These are phyloP conservation scores for Stegodyphus mimosarum DNA, from an alignment of 1,140 invertebrate species.

Conservation along the genomic window DNA sequence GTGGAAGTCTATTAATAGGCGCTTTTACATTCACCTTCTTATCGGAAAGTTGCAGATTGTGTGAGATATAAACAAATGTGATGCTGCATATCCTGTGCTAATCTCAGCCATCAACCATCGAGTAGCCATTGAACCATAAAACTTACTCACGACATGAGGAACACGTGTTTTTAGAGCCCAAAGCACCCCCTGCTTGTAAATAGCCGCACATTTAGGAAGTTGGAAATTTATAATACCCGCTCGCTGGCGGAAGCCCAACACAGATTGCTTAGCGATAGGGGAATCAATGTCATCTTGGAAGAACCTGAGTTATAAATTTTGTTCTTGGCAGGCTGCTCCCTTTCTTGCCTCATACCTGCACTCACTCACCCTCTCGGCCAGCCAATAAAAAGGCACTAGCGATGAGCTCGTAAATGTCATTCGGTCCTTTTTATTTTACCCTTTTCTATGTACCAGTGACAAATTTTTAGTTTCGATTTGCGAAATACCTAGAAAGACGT, in stretches of 20 bases:
- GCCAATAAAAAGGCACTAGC: neutral
- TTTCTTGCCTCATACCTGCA: neutral
- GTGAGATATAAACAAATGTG: too few species aligned
- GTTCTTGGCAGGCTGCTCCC: neutral
- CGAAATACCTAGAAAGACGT: too few species aligned
- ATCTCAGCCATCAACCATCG: slow-evolving; percentile 1
- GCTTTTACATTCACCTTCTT: too few species aligned
- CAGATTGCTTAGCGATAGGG: slow-evolving; percentile 45
- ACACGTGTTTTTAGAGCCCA: slow-evolving; percentile 39
- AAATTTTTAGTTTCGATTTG: too few species aligned
- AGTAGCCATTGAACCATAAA: slow-evolving; percentile 37
- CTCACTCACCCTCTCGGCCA: neutral
- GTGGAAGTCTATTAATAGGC: too few species aligned
- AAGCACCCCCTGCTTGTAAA: too few species aligned
- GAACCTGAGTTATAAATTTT: slow-evolving; percentile 31
- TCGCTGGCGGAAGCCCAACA: slow-evolving; percentile 10
- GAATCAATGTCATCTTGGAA: slow-evolving; percentile 44
- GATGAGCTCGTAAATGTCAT: slow-evolving; percentile 8
- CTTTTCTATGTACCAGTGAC: neutral
- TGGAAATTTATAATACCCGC: slow-evolving; percentile 31
- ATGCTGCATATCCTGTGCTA: too few species aligned
- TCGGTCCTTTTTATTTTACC: neutral
- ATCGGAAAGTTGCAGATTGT: too few species aligned
- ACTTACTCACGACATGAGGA: slow-evolving; percentile 34
- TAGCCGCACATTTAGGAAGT: slow-evolving; percentile 12